A percentile compares a stretch with the other conserved stretches of the same genome.
phyloP scores from a whole-genome alignment of 2,888 invertebrate species.

The Drosophila stalkeri region DNA sequence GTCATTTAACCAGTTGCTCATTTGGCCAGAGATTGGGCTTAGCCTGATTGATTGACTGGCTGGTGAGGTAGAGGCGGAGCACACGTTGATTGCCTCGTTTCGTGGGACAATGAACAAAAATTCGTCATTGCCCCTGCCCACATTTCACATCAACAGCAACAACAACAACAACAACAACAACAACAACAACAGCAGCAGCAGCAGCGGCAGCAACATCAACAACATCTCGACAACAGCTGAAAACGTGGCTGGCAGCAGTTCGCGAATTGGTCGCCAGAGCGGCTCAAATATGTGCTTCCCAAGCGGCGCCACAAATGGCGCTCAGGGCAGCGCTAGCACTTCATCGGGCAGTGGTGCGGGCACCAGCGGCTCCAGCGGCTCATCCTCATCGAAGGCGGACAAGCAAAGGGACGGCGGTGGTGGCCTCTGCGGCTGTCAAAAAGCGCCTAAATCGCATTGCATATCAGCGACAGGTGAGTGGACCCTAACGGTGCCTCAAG shows the following conservation, averaged over 20 bases:
- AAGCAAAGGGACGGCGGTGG: conserved; percentile 80
- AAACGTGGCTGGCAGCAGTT: conserved; percentile 18
- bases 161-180: conserved; percentile 26
- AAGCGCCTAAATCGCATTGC: conserved; percentile 85
- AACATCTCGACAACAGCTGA: conserved; percentile 18
- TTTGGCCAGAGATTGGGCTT: conserved; percentile 11
- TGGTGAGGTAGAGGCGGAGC: not conserved
- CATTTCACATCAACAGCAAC: conserved; percentile 69
- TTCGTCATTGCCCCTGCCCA: conserved; percentile 83
- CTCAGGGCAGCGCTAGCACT: conserved; percentile 43
- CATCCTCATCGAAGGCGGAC: conserved; percentile 59
- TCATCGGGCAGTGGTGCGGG: conserved; percentile 32
- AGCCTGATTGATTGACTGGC: conserved; percentile 50
- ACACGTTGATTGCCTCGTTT: conserved; percentile 10
- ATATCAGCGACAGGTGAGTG: conserved; percentile 85
- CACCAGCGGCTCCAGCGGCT: conserved; percentile 3
- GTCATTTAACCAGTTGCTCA: conserved; percentile 16
- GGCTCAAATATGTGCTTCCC: conserved; percentile 44
- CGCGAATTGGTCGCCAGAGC: conserved; percentile 39
- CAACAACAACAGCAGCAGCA: conserved; percentile 32
- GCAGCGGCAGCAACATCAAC: conserved; percentile 13
- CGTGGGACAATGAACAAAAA: conserved; percentile 82
- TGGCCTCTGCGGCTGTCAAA: conserved; percentile 84
- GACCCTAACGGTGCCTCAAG: not conserved
- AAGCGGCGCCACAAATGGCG: conserved; percentile 45